phyloP scores from a whole-genome alignment of 2,113 vertebrate species.

The Notiomystis cincta region DNA sequence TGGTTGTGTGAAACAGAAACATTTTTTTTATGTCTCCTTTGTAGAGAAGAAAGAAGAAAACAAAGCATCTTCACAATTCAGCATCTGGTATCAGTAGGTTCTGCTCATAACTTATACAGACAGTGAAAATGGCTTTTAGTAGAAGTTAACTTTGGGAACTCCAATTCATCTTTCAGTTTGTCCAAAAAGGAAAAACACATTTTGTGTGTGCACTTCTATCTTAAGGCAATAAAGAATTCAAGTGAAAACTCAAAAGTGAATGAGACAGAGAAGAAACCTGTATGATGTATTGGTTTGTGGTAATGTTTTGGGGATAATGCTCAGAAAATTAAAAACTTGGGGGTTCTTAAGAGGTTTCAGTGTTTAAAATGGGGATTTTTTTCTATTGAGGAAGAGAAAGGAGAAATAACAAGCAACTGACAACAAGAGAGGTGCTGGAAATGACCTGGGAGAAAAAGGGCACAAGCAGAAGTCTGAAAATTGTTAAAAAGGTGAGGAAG shows the following conservation, averaged over 20 bases:
- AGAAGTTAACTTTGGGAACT: neutral
- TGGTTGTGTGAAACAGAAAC: neutral
- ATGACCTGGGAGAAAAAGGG: neutral
- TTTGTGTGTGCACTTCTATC: fast-evolving
- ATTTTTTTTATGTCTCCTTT: neutral
- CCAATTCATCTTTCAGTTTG: neutral
- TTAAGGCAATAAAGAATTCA: neutral
- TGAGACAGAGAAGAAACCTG: neutral
- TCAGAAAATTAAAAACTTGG: neutral
- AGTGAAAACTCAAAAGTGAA: neutral
- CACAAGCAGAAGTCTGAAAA: neutral
- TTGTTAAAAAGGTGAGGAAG: neutral
- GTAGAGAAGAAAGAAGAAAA: neutral
- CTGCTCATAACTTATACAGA: neutral
- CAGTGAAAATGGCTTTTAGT: neutral
- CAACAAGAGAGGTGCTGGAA: neutral
- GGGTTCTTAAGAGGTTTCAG: neutral
- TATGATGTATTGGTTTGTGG: neutral
- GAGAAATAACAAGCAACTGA: neutral
- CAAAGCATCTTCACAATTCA: neutral
- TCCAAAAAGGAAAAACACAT: neutral
- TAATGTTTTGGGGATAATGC: neutral
- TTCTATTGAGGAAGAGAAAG: neutral
- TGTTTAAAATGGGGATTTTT: neutral
- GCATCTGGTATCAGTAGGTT: neutral